These are phyloP conservation scores for Polia nebulosa DNA, from an alignment of 2,888 invertebrate genomes.

Conservation along the genomic window DNA sequence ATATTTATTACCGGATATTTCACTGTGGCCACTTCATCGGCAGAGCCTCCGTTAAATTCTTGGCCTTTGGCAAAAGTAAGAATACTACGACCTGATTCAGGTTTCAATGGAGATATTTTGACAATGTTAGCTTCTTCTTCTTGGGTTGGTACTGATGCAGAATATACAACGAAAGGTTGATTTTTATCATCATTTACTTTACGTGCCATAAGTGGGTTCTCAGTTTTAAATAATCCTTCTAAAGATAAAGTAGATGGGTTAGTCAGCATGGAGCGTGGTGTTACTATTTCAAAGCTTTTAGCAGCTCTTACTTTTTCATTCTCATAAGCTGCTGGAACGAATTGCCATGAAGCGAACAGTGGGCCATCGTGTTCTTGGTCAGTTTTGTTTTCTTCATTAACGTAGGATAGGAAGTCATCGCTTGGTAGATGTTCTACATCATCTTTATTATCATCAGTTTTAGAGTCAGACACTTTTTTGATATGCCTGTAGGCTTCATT, in stretches of 20 bases:
- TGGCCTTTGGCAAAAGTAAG: constrained; percentile 85
- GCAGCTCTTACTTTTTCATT: constrained; percentile 80
- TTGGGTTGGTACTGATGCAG: constrained; percentile 80
- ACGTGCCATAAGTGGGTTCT: constrained; percentile 81
- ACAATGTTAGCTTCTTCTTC: constrained; percentile 80
- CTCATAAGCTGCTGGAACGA: constrained; percentile 88
- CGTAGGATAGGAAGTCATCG: constrained; percentile 83
- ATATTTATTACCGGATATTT: constrained; percentile 78
- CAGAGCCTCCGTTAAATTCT: constrained; percentile 81
- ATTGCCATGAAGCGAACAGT: constrained; percentile 82
- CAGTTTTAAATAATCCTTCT: constrained; percentile 92
- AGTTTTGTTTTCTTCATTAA: constrained; percentile 83
- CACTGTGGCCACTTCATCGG: constrained; percentile 72
- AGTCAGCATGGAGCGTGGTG: constrained; percentile 81
- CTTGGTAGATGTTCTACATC: constrained; percentile 76
- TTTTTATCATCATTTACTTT: constrained; percentile 75
- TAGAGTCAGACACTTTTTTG: constrained; percentile 72
- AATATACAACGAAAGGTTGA: constrained; percentile 87
- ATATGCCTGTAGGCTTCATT: constrained; percentile 88
- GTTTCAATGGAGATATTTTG: constrained; percentile 79
- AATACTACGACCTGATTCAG: constrained; percentile 80
- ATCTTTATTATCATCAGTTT: constrained; percentile 63
- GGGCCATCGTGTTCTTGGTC: constrained; percentile 75
- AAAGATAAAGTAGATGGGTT: constrained; percentile 93
- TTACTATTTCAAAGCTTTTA: constrained; percentile 83